Evolutionary conservation across 1,140 invertebrate species (phyloP), one percentile per base, ranked within the genome.

Genomic region (Doryteuthis pealeii): DNA sequence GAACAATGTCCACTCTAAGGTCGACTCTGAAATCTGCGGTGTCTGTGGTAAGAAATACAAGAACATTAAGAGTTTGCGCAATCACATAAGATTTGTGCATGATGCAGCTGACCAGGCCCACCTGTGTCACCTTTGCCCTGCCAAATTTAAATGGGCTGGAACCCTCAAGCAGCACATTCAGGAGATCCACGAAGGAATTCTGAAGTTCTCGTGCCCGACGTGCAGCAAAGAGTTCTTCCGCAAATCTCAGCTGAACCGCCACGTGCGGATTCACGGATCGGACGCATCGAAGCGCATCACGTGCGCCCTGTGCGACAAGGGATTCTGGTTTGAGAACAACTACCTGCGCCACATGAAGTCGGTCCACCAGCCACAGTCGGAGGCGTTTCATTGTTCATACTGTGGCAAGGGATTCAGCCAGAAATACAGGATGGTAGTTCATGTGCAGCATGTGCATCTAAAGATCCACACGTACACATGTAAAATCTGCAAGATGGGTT

Each of bases 311-410:
- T 84, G 83, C 72, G 75, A 76, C 0, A 80, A 79, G 70, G 69
- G 76, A 12, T 84, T 84, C 69, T 75, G 76, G 67, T 82, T 76
- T 75, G 72, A 76, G 66, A 77, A 74, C 58, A 84, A 84, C 72
- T 74, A 81, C 18, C 74, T 80, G 33, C 72, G 83, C 43, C 83
- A 84, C 66, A 74, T 79, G 18, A 28, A 67, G 31, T 35, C 76
- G 15, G 70, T 84, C 10, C 82, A 84, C 74, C 66, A 74, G 35
- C 74, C 76, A 6, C 75, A 78, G 62, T 58, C 58, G 15, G 81
- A 83, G 72, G 74, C 71, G 3, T 83, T 76, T 62, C 83, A 84
- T 75, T 84, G 83, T 68, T 82, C 83, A 5, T 84, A 84, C 69
- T 84, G 83, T 74, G 83, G 82, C 18, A 82, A 81, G 74, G 81